phyloP scores from a whole-genome alignment of 2,888 invertebrate species.

The Arrhopalites spinosus region DNA sequence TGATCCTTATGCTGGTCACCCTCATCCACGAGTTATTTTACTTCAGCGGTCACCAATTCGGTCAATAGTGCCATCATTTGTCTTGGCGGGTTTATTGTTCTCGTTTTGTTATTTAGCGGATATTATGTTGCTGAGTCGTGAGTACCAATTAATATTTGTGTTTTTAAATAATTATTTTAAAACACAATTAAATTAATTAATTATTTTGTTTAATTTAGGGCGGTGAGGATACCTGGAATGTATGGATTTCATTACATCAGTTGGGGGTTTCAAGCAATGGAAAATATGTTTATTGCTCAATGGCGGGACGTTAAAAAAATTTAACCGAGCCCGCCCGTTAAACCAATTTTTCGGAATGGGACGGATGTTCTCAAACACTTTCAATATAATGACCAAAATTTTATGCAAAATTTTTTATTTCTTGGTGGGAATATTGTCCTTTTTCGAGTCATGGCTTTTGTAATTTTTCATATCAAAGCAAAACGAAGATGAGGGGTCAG shows the following conservation, averaged over 20 bases:
- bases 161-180: no score
- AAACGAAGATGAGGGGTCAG: no score
- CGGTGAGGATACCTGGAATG: background rate
- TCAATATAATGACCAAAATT: no score
- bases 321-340: no score
- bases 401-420: background rate
- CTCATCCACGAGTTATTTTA: background rate
- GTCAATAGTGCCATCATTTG: background rate
- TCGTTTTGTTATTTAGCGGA: no score
- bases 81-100: slow-evolving; percentile 62
- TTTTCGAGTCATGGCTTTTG: no score
- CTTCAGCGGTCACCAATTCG: background rate
- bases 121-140: no score
- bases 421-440: background rate
- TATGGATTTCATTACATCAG: background rate
- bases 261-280: background rate
- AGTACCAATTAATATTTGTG: no score
- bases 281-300: background rate
- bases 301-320: background rate
- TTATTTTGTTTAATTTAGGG: background rate
- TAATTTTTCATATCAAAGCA: no score
- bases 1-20: no score
- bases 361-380: no score
- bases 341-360: no score
- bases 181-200: background rate